These are phyloP conservation scores for Rhagonycha fulva DNA, from an alignment of 2,888 invertebrate genomes.

Conservation along the genomic window DNA sequence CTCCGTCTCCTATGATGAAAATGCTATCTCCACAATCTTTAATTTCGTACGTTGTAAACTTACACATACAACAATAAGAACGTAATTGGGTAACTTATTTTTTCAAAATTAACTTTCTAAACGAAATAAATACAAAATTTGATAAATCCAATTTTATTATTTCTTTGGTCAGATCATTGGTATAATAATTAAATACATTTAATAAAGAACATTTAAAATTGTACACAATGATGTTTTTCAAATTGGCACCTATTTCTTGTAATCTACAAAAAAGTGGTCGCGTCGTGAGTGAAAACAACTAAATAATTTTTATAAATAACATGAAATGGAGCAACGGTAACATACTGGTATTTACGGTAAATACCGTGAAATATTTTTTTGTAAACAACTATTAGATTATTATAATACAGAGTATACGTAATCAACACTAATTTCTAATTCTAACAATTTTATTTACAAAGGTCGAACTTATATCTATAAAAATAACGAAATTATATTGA, in stretches of 20 bases:
- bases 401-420: conserved; percentile 41
- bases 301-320: conserved; percentile 34
- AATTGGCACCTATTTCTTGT: conserved; percentile 50
- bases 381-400: conserved; percentile 43
- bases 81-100: conserved; percentile 35
- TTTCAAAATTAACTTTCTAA: conserved; percentile 29
- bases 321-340: conserved; percentile 41
- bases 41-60: conserved; percentile 59
- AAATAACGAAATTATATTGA: conserved; percentile 22
- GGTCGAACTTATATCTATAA: conserved; percentile 26
- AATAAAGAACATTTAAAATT: conserved; percentile 45
- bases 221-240: conserved; percentile 42
- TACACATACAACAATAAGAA: conserved; percentile 45
- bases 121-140: conserved; percentile 13
- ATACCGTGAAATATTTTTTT: conserved; percentile 40
- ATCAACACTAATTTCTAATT: conserved; percentile 44
- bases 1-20: conserved; percentile 59
- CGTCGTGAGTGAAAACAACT: conserved; percentile 20
- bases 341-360: conserved; percentile 37
- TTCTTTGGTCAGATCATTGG: conserved; percentile 74
- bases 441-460: conserved; percentile 46
- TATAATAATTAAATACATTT: conserved; percentile 52
- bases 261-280: conserved; percentile 24
- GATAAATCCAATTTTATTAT: conserved; percentile 40
- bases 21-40: conserved; percentile 66